Conservation (phyloP, 2,888 invertebrate genomes). For the Magallana nippona region DNA sequence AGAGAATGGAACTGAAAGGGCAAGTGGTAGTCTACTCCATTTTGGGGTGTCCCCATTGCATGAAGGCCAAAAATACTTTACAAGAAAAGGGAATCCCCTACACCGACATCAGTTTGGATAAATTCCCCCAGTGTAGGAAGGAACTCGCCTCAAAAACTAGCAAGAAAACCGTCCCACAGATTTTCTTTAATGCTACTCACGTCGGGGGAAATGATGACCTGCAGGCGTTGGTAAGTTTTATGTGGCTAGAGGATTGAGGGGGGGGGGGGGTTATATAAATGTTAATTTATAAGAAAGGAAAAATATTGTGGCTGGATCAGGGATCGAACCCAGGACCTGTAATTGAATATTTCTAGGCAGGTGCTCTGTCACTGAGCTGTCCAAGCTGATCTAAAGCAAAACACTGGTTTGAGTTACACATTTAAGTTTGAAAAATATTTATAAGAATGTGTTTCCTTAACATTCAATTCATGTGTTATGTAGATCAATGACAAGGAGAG, state of each 20-base stretch:
- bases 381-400: no score
- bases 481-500: slow-evolving; percentile 66
- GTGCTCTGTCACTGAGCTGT: no score
- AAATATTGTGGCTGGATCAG: no score
- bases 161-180: slow-evolving; percentile 78
- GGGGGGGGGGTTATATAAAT: background rate
- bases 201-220: slow-evolving; percentile 79
- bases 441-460: background rate
- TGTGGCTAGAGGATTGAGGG: background rate
- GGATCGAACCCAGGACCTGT: no score
- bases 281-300: no score
- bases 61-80: slow-evolving; percentile 75
- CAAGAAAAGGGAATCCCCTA: slow-evolving; percentile 75
- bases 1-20: slow-evolving; percentile 71
- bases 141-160: slow-evolving; percentile 73
- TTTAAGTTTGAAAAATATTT: no score
- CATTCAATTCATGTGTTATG: background rate
- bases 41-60: slow-evolving; percentile 78
- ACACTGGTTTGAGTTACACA: no score
- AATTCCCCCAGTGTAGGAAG: slow-evolving; percentile 74
- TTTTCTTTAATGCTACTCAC: slow-evolving; percentile 79
- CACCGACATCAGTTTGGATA: slow-evolving; percentile 78
- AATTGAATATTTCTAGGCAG: no score
- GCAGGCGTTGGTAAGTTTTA: slow-evolving; percentile 72
- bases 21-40: slow-evolving; percentile 78